Evolutionary conservation across 2,797 vertebrate genomes (phyloP).

Genomic region (Trematomus bernacchii): DNA sequence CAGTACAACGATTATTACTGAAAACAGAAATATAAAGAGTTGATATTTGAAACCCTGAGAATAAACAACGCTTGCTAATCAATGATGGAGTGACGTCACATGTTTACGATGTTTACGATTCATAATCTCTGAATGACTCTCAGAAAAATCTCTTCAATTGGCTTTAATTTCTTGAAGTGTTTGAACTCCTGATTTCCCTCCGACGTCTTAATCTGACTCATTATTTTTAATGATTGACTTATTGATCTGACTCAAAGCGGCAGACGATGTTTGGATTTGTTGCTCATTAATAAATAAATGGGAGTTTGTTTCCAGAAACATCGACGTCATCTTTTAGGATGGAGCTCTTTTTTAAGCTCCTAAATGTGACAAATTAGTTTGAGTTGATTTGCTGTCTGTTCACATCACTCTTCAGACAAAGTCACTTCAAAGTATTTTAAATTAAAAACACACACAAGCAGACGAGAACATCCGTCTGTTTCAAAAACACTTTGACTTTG

Average conservation of each 20-base stretch:
- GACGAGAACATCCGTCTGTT: not conserved
- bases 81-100: not conserved
- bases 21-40: not conserved
- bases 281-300: conserved; percentile 59
- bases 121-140: conserved; percentile 23
- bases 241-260: conserved; percentile 49
- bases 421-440: conserved; percentile 29
- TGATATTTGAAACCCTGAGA: not conserved
- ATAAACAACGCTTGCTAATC: conserved; percentile 13
- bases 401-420: conserved; percentile 19
- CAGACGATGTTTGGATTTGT: conserved; percentile 49
- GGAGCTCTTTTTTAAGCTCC: not conserved
- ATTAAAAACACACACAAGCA: not conserved
- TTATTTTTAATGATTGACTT: conserved; percentile 45
- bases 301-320: not conserved
- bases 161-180: conserved; percentile 42
- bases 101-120: not conserved
- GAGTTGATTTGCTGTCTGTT: conserved; percentile 11
- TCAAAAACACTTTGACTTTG: not conserved
- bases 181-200: conserved; percentile 19
- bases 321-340: conserved; percentile 9
- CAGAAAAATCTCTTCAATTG: conserved; percentile 17
- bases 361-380: conserved; percentile 22
- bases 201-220: conserved; percentile 34
- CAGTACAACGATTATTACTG: conserved; percentile 7